Evolutionary conservation across 2,888 invertebrate species (phyloP), one percentile per base, ranked within the genome.

Genomic region (Lamproptera curius): DNA sequence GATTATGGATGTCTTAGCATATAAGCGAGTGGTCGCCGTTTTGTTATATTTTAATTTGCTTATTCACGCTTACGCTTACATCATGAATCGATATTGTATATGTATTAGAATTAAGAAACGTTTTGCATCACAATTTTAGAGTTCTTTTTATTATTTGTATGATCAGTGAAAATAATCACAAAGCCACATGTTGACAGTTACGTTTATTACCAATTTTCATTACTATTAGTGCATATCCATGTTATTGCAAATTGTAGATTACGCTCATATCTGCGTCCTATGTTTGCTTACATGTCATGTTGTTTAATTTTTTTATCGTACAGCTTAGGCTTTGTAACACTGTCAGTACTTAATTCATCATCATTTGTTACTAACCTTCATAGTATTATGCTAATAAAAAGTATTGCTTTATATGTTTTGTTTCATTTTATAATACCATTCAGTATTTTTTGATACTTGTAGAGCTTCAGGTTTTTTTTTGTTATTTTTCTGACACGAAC

Each of bases 1-100:
- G 87, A 79, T 78, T 68, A 65, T 72, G 80, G 87, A 63, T 79
- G 80, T 80, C 77, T 76, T 79, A 79, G 88, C 85, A 82, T 66
- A 78, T 83, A 75, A 71, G 31, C 50, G 46, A 45, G 46, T 46
- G 42, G 53, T 56, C 50, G 36, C 31, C 51, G 15, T 43, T 42
- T 40, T 45, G 28, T 16, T 20, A n/a, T n/a, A n/a, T n/a, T n/a
- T n/a, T n/a, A n/a, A n/a, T n/a, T 45, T 13, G 31, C 42, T 41
- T 35, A 4, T 23, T 6, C n/a, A 28, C 20, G 36, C 36, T 38
- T 33, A 15, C 14, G 16, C 17, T 31, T 41, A 23, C 28, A 26
- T 35, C 16, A 31, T 13, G 23, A 31, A 26, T 11, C n/a, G 10
- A 13, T 37, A n/a, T n/a, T n/a, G n/a, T n/a, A n/a, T n/a, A n/a